Base-by-base conservation (phyloP, 2,888 invertebrate species). In the Philereme vetulata region DNA sequence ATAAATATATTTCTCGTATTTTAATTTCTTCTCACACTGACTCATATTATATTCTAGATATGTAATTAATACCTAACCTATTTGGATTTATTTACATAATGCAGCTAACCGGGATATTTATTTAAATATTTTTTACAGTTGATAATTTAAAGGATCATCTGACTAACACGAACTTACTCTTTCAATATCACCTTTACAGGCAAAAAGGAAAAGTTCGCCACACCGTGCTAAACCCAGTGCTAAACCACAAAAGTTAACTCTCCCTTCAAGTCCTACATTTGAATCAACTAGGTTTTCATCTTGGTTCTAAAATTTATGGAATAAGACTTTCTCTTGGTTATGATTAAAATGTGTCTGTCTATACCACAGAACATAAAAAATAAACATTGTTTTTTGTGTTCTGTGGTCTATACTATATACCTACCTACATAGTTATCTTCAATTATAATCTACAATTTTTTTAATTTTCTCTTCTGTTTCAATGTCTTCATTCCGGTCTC, bases 141-240 rank as follows among this genome's bases (percentile, higher is more conserved):
- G n/a, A 21, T 2, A 1, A 21, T 21, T 21, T 1, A 21, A 21
- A 42, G 33, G 32, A n/a, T 36, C 45, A 32, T 48, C 42, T 48
- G 36, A 32, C 45, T 61, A 58, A 44, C 46, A 38, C 43, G 35
- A 50, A 54, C 52, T 65, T 62, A 62, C 58, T 53, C 48, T 51
- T 36, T 51, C 45, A 60, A 38, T 52, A 43, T 49, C 34, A 57
- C 53, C 63, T 82, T 86, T 88, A 32, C 89, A 89, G 89, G 80
- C 76, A 42, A 85, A 80, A 81, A 70, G 75, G 78, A 84, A 76
- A 75, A 73, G 68, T 64, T 51, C 75, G 56, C 78, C 74, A 55
- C 75, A 1, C 21, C 21, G 67, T n/a, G 54, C 43, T 72, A 66
- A 46, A 63, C 70, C 66, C 21, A 21, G 67, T n/a, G 54, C 43